Evolutionary conservation across 2,888 invertebrate genomes (phyloP).

Genomic region (Drosophila mulleri): DNA sequence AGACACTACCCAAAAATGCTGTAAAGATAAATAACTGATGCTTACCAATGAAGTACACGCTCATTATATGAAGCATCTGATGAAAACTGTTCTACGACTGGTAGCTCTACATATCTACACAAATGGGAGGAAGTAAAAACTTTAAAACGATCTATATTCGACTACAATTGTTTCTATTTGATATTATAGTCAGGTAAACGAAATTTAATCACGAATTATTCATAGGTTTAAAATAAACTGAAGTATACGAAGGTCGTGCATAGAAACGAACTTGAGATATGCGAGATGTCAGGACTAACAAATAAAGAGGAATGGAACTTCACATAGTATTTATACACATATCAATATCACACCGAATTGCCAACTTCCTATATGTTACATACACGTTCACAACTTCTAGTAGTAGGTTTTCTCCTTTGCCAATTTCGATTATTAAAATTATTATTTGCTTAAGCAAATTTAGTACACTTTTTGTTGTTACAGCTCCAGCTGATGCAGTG

Average conservation of each 20-base stretch:
- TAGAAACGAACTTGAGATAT: neutral
- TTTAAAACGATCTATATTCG: neutral
- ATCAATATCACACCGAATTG: neutral
- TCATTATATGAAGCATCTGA: neutral
- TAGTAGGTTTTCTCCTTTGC: neutral
- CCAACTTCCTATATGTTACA: neutral
- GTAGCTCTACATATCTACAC: neutral
- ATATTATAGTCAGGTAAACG: neutral
- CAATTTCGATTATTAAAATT: neutral
- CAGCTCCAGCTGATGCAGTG: constrained; percentile 17
- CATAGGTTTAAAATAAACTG: neutral
- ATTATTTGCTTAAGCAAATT: constrained; percentile 25
- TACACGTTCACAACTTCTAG: constrained; percentile 1
- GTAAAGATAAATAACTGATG: neutral
- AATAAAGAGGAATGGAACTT: neutral
- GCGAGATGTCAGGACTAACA: neutral
- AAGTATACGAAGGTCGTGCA: too few relatives aligned
- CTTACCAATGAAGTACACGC: neutral
- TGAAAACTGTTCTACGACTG: neutral
- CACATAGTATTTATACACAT: neutral
- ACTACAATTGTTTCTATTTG: neutral
- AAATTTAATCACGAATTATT: neutral
- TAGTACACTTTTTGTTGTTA: constrained; percentile 44
- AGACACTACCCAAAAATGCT: neutral
- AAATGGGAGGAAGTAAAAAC: neutral